Evolutionary conservation across 1,140 invertebrate genomes (phyloP), one percentile per base, ranked within the genome.

Genomic region (Steinernema feltiae): DNA sequence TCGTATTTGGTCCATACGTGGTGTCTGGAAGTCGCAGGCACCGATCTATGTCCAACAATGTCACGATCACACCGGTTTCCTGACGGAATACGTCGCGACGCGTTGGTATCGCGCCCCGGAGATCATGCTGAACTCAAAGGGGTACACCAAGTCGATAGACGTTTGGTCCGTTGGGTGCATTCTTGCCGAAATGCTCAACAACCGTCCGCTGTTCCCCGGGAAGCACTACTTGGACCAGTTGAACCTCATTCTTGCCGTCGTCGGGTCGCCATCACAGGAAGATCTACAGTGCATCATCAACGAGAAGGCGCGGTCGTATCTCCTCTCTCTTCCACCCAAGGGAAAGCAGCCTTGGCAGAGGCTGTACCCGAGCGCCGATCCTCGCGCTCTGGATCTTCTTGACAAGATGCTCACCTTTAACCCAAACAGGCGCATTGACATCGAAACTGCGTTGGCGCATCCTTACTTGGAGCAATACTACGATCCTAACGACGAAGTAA

Each of bases 151-250:
- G 88, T 97, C 95, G 30, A 88, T 99, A 89, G 97, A 99, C 89
- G 97, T 99, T 82, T 99, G 97, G 97, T 98, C 95, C n/a, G 97
- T 99, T 75, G 97, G 97, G 0, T 98, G 95, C 86, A 97, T 98
- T 80, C 89, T 98, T 31, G 97, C 95, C 29, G 97, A 99, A 89
- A 99, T 99, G 97, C 88, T 99, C 82, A 95, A 93, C 74, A 97
- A 98, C 89, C 90, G 94, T 82, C 96, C 97, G 41, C 93, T 99
- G 84, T 99, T 99, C 88, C 97, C 97, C 35, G 97, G 97, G 31
- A 86, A 85, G 73, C 85, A 86, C 72, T 86, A 99, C 88, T 89
- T 99, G 83, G 97, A 99, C 89, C 97, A 99, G 88, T 89, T 99
- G 71, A 99, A 99, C 89, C 94, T 98, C 86, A 99, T 99, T 87